Evolutionary conservation across 1,140 invertebrate species (phyloP).

Genomic region (Mylabris phalerata): DNA sequence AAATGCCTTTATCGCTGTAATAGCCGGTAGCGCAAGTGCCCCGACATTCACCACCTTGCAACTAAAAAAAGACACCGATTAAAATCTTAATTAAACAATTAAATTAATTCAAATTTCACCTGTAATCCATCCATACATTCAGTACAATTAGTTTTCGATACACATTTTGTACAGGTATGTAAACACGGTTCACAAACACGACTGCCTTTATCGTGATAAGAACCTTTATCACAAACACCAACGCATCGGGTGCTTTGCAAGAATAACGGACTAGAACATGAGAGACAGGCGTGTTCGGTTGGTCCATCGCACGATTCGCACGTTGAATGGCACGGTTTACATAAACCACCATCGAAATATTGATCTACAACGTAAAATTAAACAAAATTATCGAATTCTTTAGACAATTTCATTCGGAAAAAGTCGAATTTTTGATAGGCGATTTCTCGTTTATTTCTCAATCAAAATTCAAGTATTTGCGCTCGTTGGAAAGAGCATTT

Average conservation of each 20-base stretch:
- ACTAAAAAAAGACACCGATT: conserved; percentile 22
- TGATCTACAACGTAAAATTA: conserved; percentile 47
- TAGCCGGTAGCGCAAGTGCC: conserved; percentile 69
- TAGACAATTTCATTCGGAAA: background rate
- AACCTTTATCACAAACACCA: conserved; percentile 62
- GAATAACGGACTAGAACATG: conserved; percentile 57
- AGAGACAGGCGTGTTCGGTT: conserved; percentile 59
- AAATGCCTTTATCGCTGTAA: conserved; percentile 74
- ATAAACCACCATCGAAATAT: conserved; percentile 61
- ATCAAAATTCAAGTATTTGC: too few relatives aligned
- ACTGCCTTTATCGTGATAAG: conserved; percentile 54
- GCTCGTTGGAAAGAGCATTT: too few relatives aligned
- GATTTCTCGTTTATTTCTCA: too few relatives aligned
- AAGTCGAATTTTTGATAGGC: too few relatives aligned
- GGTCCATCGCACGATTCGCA: conserved; percentile 67
- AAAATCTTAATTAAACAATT: background rate
- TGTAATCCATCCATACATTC: conserved; percentile 63
- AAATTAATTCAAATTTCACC: conserved; percentile 24
- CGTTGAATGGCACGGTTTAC: conserved; percentile 60
- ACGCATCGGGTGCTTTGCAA: conserved; percentile 65
- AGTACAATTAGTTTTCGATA: conserved; percentile 69
- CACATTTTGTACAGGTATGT: conserved; percentile 70
- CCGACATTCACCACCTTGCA: conserved; percentile 73
- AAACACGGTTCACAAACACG: conserved; percentile 66
- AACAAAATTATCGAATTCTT: background rate